Evolutionary conservation across 1,140 invertebrate species (phyloP), one percentile per base, ranked within the genome.

Genomic region (Papilio aristodemus): DNA sequence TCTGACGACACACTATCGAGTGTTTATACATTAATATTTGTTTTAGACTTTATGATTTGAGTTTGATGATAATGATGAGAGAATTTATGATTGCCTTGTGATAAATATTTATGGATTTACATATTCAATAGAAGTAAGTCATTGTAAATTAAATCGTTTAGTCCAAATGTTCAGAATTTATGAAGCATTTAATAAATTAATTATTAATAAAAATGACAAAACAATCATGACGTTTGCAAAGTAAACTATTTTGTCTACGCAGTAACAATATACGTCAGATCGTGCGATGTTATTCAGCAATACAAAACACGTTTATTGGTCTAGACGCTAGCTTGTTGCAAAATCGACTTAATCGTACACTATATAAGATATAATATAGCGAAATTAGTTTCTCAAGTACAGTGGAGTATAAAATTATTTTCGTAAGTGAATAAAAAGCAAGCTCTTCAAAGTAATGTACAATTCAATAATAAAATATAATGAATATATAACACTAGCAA

Each of bases 181-280:
- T 13, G 13, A 13, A 39, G 27, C 27, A 6, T 32, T 32, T 32
- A 43, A 43, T 13, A 54, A 22, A 54, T 10, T 11, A 3, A 32
- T 14, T 14, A 25, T 54, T 6, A 14, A 17, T 6, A 14, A 17
- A 43, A 14, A 14, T 4, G 27, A n/a, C 27, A 32, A 13, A 22
- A 54, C 19, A 22, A 22, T 9, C 13, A 4, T 54, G 46, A 54
- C 46, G 19, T 54, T 22, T 25, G 10, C 9, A 54, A 4, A 22
- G 19, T 19, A 54, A 54, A 50, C 43, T 43, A 14, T 43, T 17
- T 14, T n/a, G n/a, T n/a, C 1, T 17, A 50, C 14, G 8, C 43
- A 19, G 43, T 19, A 50, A 54, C 46, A 54, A 54, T 22, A 5
- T 14, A 62, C 36, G 59, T 62, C 59, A 62, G 8, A 62, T 39